These are phyloP conservation scores for Streptopelia turtur DNA, from an alignment of 2,797 vertebrate genomes.

Conservation along the genomic window DNA sequence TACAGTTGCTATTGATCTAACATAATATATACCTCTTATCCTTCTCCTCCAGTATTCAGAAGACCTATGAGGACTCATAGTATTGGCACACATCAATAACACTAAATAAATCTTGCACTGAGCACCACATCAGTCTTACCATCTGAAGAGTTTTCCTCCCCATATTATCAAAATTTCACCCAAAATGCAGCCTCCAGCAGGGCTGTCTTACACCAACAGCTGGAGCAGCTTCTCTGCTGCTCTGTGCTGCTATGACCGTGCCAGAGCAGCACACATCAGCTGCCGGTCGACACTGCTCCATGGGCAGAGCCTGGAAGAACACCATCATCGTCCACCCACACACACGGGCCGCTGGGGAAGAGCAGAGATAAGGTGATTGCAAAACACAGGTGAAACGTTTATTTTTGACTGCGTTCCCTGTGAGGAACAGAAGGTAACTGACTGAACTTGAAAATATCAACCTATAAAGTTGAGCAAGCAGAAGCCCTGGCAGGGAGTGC, in stretches of 20 bases:
- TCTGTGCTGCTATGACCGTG: rapidly evolving
- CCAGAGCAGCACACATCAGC: neutral
- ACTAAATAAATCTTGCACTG: neutral
- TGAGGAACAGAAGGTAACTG: neutral
- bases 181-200: neutral
- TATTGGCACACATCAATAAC: neutral
- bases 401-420: neutral
- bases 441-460: neutral
- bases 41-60: neutral
- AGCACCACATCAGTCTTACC: neutral
- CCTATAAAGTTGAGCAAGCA: neutral
- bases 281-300: neutral
- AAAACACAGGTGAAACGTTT: neutral
- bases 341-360: neutral
- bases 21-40: neutral
- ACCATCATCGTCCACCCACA: neutral
- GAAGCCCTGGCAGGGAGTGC: neutral
- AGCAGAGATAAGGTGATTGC: neutral
- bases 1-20: neutral
- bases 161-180: neutral
- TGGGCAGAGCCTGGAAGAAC: neutral
- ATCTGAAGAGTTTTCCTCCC: neutral
- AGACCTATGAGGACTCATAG: neutral
- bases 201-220: neutral
- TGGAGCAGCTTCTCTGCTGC: neutral